Percentiles rank a stretch among this genome's conserved stretches.
Evolutionary conservation across 2,797 vertebrate species (phyloP).

Genomic region (Microctenopoma stevenorrisi): DNA sequence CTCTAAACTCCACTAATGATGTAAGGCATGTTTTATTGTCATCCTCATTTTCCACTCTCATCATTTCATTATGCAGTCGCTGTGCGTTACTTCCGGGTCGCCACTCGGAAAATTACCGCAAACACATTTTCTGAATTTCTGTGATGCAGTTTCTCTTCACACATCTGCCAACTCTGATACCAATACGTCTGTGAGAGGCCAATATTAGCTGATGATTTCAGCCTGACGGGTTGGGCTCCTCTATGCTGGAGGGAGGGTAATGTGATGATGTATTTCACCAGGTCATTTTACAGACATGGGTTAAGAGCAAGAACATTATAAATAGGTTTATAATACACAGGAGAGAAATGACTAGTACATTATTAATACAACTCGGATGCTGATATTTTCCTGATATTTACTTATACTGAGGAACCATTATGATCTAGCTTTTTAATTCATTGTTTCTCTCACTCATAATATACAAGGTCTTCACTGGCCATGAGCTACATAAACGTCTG

Average conservation of each 20-base stretch:
- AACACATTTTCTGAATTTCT: neutral
- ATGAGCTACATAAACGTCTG: constrained; percentile 16
- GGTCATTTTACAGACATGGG: neutral
- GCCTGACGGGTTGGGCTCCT: neutral
- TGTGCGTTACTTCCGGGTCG: too few relatives aligned
- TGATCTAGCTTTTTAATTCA: constrained; percentile 1
- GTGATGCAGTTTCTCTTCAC: neutral
- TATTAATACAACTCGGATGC: neutral
- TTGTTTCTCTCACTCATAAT: neutral
- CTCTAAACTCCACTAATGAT: too few relatives aligned
- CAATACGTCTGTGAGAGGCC: neutral
- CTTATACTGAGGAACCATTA: constrained; percentile 3
- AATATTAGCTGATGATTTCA: neutral
- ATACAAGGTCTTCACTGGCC: constrained; percentile 8
- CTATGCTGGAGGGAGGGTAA: neutral
- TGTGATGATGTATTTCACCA: constrained; percentile 6
- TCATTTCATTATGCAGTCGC: too few relatives aligned
- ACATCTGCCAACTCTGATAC: neutral
- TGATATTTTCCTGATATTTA: neutral
- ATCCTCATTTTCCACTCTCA: too few relatives aligned
- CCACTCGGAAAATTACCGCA: neutral
- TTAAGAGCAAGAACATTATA: neutral
- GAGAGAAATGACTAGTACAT: neutral
- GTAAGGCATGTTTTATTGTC: neutral
- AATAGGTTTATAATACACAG: neutral